phyloP scores from a whole-genome alignment of 2,113 vertebrate genomes.

The cattle (Bos taurus) region DNA sequence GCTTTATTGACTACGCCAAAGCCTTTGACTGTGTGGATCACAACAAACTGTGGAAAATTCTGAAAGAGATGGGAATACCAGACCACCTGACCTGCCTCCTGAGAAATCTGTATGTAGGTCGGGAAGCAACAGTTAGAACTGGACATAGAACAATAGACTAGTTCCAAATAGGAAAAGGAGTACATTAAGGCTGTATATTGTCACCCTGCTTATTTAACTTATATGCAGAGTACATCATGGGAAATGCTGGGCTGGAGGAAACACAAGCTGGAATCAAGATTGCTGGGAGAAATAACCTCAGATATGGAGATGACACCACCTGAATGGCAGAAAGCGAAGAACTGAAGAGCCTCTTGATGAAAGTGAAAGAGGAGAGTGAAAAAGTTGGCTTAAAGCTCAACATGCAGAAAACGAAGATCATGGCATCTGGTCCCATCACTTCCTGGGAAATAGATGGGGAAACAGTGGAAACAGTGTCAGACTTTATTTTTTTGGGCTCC shows the following conservation, averaged over 20 bases:
- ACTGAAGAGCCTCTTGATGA: not conserved
- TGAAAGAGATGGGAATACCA: not conserved
- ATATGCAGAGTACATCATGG: not conserved
- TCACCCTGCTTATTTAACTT: not conserved
- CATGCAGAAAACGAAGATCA: not conserved
- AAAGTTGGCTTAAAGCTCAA: not conserved
- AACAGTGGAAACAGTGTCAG: not conserved
- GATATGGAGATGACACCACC: not conserved
- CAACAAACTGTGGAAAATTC: not conserved
- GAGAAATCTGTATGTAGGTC: not conserved
- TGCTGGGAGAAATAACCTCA: not conserved
- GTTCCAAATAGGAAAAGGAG: not conserved
- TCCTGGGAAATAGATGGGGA: not conserved
- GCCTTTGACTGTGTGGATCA: not conserved
- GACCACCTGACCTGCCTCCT: not conserved
- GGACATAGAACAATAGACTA: not conserved
- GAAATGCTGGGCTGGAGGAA: not conserved
- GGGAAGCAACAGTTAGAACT: not conserved
- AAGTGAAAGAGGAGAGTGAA: not conserved
- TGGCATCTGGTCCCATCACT: not conserved
- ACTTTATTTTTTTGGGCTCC: rapidly evolving
- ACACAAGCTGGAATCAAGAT: not conserved
- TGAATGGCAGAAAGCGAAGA: not conserved
- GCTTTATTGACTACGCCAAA: not conserved
- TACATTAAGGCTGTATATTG: not conserved